Evolutionary conservation across 2,888 invertebrate genomes (phyloP), one percentile per base, ranked within the genome.

Genomic region (Xestia xanthographa): DNA sequence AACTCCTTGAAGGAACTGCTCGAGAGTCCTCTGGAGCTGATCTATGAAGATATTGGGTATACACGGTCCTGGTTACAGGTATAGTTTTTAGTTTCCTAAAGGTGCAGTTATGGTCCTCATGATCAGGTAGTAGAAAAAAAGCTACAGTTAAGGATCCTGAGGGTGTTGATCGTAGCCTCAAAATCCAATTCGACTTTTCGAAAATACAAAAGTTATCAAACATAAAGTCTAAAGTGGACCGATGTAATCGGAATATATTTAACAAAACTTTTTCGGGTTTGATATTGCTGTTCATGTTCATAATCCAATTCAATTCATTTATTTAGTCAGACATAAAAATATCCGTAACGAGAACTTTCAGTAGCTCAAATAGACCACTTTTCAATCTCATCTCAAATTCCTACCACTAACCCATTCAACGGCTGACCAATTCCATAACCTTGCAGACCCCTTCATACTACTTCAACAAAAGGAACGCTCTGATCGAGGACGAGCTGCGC

Each of bases 21-120:
- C 12, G 94, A 96, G 1, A 97, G 97, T 83, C 93, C 95, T 0
- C 88, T 97, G 12, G 93, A 96, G 63, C 91, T 97, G 53, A 95
- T 96, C 26, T 94, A 94, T 63, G 97, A 97, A 82, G 95, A 97
- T 79, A 91, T 94, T 66, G 96, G 97, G 0, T 97, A 97, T 79
- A 94, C 95, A 0, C 91, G 93, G 56, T 95, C 95, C 22, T 95
- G 96, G 96, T 73, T 96, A 5, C 92, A 94, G 92, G 95, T 63
- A n/a, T 34, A 9, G 34, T 34, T 29, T 58, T 29, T 58, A 20
- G 17, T 29, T 0, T 29, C 1, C 20, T 9, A 29, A 20, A 1
- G 20, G 20, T 20, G 0, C 8, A 58, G 3, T 29, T 8, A 29
- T 17, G 17, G 58, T 29, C 5, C 2, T 56, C 26, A 12, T 26